A percentile compares a stretch with the other conserved stretches of the same genome.
Evolutionary conservation across 2,113 vertebrate genomes (phyloP).

Genomic region (Prinia subflava): DNA sequence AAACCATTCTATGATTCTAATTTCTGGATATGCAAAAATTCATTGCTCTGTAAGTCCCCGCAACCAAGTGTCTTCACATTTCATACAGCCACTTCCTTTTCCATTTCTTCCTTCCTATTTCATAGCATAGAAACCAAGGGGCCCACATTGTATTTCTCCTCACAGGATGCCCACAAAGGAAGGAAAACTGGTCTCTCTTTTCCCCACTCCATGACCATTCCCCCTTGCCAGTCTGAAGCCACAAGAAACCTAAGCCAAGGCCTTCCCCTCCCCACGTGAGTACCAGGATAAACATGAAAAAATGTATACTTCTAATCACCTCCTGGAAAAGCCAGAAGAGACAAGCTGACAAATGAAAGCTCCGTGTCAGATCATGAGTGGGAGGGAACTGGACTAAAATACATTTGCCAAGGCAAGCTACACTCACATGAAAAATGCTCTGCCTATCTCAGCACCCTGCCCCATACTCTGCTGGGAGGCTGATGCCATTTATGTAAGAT

Average conservation of each 20-base stretch:
- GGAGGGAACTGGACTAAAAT: not conserved
- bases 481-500: not conserved
- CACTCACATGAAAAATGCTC: not conserved
- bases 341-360: not conserved
- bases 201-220: not conserved
- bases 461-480: not conserved
- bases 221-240: not conserved
- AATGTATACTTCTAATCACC: not conserved
- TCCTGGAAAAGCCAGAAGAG: not conserved
- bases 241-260: not conserved
- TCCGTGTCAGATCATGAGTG: not conserved
- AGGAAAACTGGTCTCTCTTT: not conserved
- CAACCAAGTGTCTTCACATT: not conserved
- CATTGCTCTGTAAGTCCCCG: not conserved
- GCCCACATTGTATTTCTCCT: not conserved
- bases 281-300: not conserved
- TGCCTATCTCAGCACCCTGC: not conserved
- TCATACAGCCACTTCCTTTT: not conserved
- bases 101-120: not conserved
- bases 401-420: not conserved
- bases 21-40: not conserved
- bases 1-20: not conserved
- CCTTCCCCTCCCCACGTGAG: accelerated
- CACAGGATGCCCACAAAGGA: not conserved
- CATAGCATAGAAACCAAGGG: not conserved